A percentile compares a stretch with the other conserved stretches of the same genome.
Evolutionary conservation across 2,113 vertebrate species (phyloP).

Genomic region (Leptosomus discolor): DNA sequence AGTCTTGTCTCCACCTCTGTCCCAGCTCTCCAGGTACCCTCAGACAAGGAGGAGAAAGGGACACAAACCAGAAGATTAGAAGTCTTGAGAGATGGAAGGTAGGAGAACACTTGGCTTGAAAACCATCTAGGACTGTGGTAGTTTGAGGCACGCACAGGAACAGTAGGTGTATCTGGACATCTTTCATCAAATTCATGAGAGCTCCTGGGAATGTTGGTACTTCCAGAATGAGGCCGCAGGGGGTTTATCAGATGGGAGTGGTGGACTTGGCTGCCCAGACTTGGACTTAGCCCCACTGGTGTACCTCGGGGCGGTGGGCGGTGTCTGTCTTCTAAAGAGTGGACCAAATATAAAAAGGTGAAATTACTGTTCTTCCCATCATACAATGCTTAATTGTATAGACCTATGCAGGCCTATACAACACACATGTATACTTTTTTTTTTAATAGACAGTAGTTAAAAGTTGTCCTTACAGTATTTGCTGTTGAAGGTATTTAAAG

Average conservation of each 20-base stretch:
- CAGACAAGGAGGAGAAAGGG: neutral
- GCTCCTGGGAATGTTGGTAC: neutral
- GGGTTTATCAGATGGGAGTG: neutral
- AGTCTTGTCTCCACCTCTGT: neutral
- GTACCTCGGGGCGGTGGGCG: rapidly evolving
- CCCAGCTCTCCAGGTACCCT: neutral
- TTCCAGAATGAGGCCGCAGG: neutral
- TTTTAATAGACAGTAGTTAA: neutral
- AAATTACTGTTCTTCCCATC: neutral
- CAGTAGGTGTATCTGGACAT: neutral
- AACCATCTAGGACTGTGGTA: neutral
- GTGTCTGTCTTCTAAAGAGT: neutral
- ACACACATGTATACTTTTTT: neutral
- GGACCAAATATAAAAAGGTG: neutral
- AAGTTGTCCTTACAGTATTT: neutral
- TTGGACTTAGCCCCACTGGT: neutral
- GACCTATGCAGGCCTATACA: neutral
- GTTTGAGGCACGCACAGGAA: neutral
- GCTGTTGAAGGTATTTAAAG: neutral
- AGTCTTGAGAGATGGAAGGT: neutral
- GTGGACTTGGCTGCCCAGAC: neutral
- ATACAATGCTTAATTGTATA: neutral
- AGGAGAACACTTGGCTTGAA: neutral
- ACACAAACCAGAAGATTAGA: neutral
- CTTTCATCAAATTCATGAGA: neutral